Evolutionary conservation across 2,113 vertebrate genomes (phyloP).

Genomic region (Neopipo cinnamomea): DNA sequence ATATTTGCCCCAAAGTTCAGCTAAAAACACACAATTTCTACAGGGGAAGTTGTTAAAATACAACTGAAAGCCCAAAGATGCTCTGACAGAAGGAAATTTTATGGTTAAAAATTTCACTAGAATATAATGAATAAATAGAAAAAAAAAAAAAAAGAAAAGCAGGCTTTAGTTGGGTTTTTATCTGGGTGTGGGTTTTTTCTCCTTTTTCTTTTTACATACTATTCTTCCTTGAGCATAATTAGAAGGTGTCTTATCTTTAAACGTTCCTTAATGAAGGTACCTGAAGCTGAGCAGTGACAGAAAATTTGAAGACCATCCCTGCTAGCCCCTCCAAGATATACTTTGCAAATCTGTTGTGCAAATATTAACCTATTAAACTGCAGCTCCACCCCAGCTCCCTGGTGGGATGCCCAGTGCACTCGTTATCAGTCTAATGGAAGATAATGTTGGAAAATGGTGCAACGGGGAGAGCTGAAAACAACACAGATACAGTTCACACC

Average conservation of each 20-base stretch:
- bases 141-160: background rate
- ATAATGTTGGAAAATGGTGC: background rate
- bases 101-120: background rate
- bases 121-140: background rate
- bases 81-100: background rate
- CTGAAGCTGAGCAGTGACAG: background rate
- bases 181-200: background rate
- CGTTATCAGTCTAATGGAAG: background rate
- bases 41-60: background rate
- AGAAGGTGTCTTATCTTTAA: background rate
- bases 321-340: background rate
- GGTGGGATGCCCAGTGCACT: background rate
- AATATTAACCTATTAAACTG: background rate
- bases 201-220: background rate
- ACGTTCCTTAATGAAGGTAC: background rate
- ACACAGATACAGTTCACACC: rapidly evolving
- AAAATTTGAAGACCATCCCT: background rate
- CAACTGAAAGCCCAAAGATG: background rate
- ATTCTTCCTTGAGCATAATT: background rate
- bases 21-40: background rate
- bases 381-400: background rate
- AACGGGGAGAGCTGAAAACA: background rate
- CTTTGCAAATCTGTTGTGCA: background rate
- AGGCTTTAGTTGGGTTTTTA: rapidly evolving
- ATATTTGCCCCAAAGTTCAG: background rate